phyloP scores from a whole-genome alignment of 1,140 invertebrate genomes.

The Drosophila baimaii region DNA sequence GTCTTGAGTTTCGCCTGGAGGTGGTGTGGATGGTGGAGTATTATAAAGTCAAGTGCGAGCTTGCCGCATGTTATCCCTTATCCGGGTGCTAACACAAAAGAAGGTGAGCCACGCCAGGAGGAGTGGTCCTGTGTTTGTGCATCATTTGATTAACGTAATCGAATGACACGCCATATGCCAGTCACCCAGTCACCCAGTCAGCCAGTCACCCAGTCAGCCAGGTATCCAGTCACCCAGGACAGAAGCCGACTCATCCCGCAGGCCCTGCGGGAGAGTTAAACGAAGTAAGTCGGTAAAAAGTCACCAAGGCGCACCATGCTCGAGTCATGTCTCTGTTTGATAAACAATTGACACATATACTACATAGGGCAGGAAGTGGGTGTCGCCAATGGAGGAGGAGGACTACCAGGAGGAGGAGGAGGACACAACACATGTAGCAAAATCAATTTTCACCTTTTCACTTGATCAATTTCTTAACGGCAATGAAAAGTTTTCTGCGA shows the following conservation, averaged over 20 bases:
- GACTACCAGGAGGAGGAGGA: not conserved
- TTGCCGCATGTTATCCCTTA: constrained; percentile 33
- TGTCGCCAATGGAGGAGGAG: not conserved
- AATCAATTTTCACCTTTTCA: constrained; percentile 83
- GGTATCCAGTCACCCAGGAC: constrained; percentile 26
- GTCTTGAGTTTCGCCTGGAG: constrained; percentile 10
- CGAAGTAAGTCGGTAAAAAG: constrained; percentile 72
- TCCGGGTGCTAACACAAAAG: constrained; percentile 32
- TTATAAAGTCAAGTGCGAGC: constrained; percentile 41
- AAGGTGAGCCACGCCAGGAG: not conserved
- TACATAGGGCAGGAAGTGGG: constrained; percentile 1
- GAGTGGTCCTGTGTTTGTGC: constrained; percentile 65
- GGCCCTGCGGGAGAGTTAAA: constrained; percentile 55
- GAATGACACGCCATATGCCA: constrained; percentile 67
- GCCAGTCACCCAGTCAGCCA: constrained; percentile 17
- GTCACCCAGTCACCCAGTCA: constrained; percentile 49
- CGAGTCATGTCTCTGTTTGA: constrained; percentile 59
- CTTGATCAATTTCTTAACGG: constrained; percentile 82
- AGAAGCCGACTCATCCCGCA: constrained; percentile 7
- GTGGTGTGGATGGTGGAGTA: constrained; percentile 1
- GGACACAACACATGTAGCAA: constrained; percentile 72
- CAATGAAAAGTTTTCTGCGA: constrained; percentile 77
- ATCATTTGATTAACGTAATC: constrained; percentile 83
- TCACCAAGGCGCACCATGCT: constrained; percentile 60
- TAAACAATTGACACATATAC: constrained; percentile 76